A percentile compares a stretch with the other conserved stretches of the same genome.
phyloP scores from a whole-genome alignment of 2,113 vertebrate species.

The Uria lomvia region DNA sequence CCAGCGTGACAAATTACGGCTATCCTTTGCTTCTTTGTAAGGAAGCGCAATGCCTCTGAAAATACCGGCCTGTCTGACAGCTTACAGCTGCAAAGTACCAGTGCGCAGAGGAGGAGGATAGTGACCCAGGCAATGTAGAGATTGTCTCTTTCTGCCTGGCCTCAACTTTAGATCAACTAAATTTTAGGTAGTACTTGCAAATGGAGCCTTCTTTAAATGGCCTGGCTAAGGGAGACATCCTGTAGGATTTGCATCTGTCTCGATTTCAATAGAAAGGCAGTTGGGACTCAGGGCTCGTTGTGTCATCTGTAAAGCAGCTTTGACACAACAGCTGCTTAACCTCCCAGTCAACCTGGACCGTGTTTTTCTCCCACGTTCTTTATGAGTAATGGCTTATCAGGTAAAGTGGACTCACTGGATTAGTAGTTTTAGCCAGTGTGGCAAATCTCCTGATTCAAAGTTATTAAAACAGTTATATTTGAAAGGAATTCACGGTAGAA shows the following conservation, averaged over 20 bases:
- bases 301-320: background rate
- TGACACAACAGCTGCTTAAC: background rate
- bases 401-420: background rate
- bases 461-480: background rate
- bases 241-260: background rate
- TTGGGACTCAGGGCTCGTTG: background rate
- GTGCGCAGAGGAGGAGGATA: background rate
- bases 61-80: background rate
- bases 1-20: background rate
- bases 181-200: background rate
- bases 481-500: background rate
- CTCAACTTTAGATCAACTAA: background rate
- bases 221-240: background rate
- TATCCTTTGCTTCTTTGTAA: background rate
- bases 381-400: background rate
- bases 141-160: background rate
- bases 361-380: background rate
- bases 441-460: background rate
- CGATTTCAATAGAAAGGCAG: background rate
- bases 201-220: background rate
- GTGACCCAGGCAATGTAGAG: background rate
- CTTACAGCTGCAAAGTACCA: background rate
- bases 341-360: background rate
- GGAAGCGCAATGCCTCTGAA: background rate
- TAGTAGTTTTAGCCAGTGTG: background rate